A percentile compares a stretch with the other conserved stretches of the same genome.
phyloP scores from a whole-genome alignment of 2,888 invertebrate species.

The Osedax fenrisi region DNA sequence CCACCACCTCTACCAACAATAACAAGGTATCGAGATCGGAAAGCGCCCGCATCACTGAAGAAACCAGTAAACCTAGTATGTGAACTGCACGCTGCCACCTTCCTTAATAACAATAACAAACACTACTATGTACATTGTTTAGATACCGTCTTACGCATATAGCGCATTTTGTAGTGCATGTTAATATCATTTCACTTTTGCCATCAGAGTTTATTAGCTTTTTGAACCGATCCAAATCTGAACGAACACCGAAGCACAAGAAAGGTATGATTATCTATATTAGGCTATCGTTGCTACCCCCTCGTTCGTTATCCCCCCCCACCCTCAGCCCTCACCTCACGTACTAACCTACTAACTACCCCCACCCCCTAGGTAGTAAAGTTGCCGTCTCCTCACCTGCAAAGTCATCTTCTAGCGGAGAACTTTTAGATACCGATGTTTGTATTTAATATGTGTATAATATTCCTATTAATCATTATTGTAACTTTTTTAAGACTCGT shows the following conservation, averaged over 20 bases:
- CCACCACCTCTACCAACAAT: not conserved
- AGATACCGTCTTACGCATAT: not conserved
- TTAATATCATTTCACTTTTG: too few species aligned
- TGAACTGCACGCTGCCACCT: not conserved
- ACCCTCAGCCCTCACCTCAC: not conserved
- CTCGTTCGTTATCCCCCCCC: not conserved
- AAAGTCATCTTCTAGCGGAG: not conserved
- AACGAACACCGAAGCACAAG: conserved; percentile 28
- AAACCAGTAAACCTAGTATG: not conserved
- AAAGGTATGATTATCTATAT: too few species aligned
- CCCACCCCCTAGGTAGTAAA: too few species aligned
- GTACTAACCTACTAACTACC: too few species aligned
- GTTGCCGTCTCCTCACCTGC: not conserved
- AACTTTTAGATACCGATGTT: not conserved
- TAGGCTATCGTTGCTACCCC: too few species aligned
- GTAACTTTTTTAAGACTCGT: too few species aligned
- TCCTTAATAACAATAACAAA: too few species aligned
- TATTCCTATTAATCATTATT: too few species aligned
- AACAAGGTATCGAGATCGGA: not conserved
- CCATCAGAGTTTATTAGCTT: not conserved
- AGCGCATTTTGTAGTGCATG: not conserved
- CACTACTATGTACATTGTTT: too few species aligned
- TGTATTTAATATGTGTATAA: not conserved
- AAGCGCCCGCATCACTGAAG: not conserved
- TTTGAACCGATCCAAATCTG: conserved; percentile 29